Percentiles rank a stretch among this genome's conserved stretches.
Conservation (phyloP, 1,140 invertebrate genomes). For the Nylanderia fulva region DNA sequence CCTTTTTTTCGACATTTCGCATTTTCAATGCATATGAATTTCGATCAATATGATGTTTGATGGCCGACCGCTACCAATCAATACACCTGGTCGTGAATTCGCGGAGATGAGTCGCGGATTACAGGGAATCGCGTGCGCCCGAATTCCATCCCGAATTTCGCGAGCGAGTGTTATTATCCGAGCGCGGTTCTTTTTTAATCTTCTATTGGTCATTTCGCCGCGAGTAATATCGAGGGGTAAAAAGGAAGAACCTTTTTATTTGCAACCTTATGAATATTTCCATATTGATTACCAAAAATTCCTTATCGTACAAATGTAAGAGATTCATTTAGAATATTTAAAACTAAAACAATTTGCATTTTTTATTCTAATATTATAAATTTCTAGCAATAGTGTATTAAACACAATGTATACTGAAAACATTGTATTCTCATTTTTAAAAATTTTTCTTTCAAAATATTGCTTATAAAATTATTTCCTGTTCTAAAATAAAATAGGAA, state of each 20-base stretch:
- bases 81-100: slow-evolving; percentile 1
- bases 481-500: too few relatives aligned
- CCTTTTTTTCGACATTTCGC: not conserved
- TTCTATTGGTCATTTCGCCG: not conserved
- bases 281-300: too few relatives aligned
- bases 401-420: not conserved
- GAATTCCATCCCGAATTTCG: slow-evolving; percentile 5
- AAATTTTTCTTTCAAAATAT: too few relatives aligned
- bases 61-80: not conserved
- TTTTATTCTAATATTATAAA: not conserved
- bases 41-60: not conserved
- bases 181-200: not conserved
- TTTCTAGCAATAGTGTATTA: not conserved
- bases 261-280: too few relatives aligned
- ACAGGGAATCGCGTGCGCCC: not conserved
- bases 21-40: not conserved
- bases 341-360: not conserved
- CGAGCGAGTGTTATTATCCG: too few relatives aligned
- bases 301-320: not conserved
- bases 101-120: slow-evolving; percentile 15
- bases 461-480: too few relatives aligned
- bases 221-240: not conserved
- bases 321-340: not conserved
- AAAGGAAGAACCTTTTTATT: not conserved
- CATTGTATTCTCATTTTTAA: too few relatives aligned